A percentile compares a stretch with the other conserved stretches of the same genome.
phyloP scores from a whole-genome alignment of 1,140 invertebrate species.

The Drosophila eugracilis region DNA sequence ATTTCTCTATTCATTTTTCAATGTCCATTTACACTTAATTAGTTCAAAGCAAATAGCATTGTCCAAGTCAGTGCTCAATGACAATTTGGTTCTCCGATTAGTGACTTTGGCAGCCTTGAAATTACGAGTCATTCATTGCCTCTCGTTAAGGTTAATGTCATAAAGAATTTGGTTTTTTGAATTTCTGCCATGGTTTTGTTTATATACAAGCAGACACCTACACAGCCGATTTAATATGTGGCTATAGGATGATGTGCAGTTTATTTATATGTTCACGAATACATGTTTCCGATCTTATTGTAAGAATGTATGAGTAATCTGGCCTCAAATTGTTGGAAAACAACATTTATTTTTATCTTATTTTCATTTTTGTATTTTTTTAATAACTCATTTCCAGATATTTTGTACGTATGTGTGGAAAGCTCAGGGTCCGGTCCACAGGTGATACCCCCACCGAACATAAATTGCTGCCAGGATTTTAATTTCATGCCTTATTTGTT shows the following conservation, averaged over 20 bases:
- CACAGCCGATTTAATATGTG: conserved; percentile 44
- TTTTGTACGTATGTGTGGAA: conserved; percentile 15
- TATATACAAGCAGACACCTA: conserved; percentile 50
- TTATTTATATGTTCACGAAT: conserved; percentile 51
- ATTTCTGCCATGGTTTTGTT: conserved; percentile 56
- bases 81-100: conserved; percentile 46
- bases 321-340: conserved; percentile 48
- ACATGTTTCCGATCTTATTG: conserved; percentile 26
- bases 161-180: conserved; percentile 53
- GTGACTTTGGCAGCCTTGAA: conserved; percentile 52
- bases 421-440: conserved; percentile 15
- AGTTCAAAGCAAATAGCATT: conserved; percentile 11
- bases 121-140: conserved; percentile 64
- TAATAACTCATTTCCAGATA: conserved; percentile 43
- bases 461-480: conserved; percentile 14
- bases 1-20: conserved; percentile 8
- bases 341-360: conserved; percentile 45
- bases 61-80: conserved; percentile 22
- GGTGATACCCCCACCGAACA: conserved; percentile 7
- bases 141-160: conserved; percentile 74
- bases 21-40: conserved; percentile 10
- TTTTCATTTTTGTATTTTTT: conserved; percentile 24
- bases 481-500: conserved; percentile 17
- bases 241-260: conserved; percentile 35
- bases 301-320: conserved; percentile 41